These are phyloP conservation scores for Sebastes itinus DNA, from an alignment of 2,797 vertebrate genomes.

Conservation along the genomic window DNA sequence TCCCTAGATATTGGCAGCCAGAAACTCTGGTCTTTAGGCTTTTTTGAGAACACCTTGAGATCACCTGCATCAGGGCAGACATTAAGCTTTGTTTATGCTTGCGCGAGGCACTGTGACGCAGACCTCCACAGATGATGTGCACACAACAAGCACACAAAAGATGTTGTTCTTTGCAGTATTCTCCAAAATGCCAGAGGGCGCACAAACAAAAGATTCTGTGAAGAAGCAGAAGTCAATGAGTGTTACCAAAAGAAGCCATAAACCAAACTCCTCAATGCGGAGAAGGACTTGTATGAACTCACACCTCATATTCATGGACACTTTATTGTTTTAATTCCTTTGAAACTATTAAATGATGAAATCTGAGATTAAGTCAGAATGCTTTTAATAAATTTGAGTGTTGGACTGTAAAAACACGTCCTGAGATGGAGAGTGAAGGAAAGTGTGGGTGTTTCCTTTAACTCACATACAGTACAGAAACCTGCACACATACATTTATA, in stretches of 20 bases:
- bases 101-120: not conserved
- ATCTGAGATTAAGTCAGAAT: constrained; percentile 1
- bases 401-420: not conserved
- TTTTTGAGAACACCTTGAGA: not conserved
- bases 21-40: not conserved
- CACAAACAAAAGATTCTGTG: not conserved
- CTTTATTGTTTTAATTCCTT: not conserved
- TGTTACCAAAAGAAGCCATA: not conserved
- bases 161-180: not conserved
- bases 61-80: not conserved
- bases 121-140: no score
- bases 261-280: not conserved
- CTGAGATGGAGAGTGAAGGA: not conserved
- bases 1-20: not conserved
- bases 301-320: not conserved
- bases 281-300: not conserved
- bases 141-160: not conserved
- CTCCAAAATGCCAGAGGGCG: not conserved
- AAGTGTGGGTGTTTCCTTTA: constrained; percentile 3
- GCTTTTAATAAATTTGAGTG: not conserved
- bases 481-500: not conserved
- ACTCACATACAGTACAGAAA: not conserved
- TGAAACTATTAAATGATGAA: constrained; percentile 20
- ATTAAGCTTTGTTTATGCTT: not conserved
- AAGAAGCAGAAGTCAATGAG: not conserved